phyloP scores from a whole-genome alignment of 1,140 invertebrate species.

The Polypedilum vanderplanki region DNA sequence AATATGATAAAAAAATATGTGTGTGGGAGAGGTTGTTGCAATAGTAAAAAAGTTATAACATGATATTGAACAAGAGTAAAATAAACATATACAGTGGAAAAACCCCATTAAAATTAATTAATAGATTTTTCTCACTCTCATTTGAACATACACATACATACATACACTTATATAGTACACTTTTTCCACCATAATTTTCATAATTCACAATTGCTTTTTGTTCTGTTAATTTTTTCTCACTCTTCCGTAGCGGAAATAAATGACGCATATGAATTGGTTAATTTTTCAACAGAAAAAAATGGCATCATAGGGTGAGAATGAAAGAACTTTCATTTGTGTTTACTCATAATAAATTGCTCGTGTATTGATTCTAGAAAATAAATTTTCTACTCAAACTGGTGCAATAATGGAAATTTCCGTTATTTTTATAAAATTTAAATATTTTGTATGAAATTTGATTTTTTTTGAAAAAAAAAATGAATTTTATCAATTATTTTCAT shows the following conservation, averaged over 20 bases:
- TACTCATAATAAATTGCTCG: neutral
- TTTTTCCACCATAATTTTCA: neutral
- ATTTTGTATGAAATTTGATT: too few relatives aligned
- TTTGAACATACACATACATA: neutral
- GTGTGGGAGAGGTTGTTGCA: constrained; percentile 16
- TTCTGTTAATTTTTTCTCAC: neutral
- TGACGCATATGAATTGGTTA: constrained; percentile 17
- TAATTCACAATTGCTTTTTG: neutral
- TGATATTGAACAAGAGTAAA: neutral
- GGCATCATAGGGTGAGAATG: too few relatives aligned
- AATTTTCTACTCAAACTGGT: too few relatives aligned
- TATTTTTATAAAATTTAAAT: too few relatives aligned
- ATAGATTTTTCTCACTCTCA: constrained; percentile 18
- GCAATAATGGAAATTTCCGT: too few relatives aligned
- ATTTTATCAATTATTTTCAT: too few relatives aligned
- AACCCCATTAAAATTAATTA: constrained; percentile 11
- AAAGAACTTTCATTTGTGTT: neutral
- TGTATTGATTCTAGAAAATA: neutral
- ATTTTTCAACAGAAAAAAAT: constrained; percentile 11
- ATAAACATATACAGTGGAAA: neutral
- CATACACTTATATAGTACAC: neutral
- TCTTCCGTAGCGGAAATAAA: neutral
- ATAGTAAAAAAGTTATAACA: neutral
- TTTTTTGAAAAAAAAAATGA: too few relatives aligned
- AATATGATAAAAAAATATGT: neutral